phyloP scores from a whole-genome alignment of 2,113 vertebrate species.

The Pachycephala philippinensis region DNA sequence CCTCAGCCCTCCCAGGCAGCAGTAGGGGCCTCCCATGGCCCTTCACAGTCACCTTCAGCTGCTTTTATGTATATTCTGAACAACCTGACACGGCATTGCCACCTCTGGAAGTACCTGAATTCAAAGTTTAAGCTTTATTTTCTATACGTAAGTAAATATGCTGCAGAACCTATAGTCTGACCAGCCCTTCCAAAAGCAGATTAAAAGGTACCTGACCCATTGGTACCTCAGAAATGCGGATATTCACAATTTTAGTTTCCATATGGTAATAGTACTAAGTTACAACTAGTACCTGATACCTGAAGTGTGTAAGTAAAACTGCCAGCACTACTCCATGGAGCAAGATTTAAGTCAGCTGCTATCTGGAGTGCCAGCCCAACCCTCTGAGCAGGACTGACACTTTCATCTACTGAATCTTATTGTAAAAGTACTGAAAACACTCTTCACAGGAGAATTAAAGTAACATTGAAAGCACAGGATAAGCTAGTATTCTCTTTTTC shows the following conservation, averaged over 20 bases:
- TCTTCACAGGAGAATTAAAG: not conserved
- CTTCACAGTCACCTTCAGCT: not conserved
- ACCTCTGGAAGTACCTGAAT: constrained; percentile 42
- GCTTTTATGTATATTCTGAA: not conserved
- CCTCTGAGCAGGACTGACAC: not conserved
- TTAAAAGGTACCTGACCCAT: not conserved
- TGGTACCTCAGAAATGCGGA: not conserved
- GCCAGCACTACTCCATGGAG: not conserved
- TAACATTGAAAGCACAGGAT: not conserved
- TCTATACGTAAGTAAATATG: not conserved
- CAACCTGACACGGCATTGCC: not conserved
- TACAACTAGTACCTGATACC: constrained; percentile 4
- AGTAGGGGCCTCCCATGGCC: not conserved
- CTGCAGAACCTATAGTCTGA: not conserved
- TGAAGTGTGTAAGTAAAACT: not conserved
- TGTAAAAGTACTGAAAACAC: not conserved
- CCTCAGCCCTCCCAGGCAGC: not conserved
- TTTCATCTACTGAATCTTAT: not conserved
- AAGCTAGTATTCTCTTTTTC: not conserved
- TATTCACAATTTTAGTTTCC: not conserved
- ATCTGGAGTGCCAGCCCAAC: not conserved
- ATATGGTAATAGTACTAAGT: not conserved
- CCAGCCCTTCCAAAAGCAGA: not conserved
- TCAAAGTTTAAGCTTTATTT: not conserved
- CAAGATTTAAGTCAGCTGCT: not conserved